phyloP scores from a whole-genome alignment of 2,888 invertebrate species.

The Latrodectus hesperus region DNA sequence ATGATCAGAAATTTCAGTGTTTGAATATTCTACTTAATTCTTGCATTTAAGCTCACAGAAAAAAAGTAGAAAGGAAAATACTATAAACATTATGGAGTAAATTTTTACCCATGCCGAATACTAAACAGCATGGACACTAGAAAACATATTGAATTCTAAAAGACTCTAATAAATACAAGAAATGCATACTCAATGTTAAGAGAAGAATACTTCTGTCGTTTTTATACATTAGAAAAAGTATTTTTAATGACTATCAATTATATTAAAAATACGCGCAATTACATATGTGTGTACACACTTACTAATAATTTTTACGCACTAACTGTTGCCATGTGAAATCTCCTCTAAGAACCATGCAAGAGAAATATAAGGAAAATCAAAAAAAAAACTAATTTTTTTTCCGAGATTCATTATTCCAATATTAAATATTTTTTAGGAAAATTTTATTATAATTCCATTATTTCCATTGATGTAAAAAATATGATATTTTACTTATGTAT shows the following conservation, averaged over 20 bases:
- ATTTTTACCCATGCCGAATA: constrained; percentile 11
- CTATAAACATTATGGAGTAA: too few relatives aligned
- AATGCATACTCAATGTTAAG: background rate
- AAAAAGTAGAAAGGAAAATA: too few relatives aligned
- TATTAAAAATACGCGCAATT: constrained; percentile 28
- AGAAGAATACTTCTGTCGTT: background rate
- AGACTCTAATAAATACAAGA: background rate
- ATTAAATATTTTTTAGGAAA: background rate
- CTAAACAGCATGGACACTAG: constrained; percentile 32
- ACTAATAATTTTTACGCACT: constrained; percentile 19
- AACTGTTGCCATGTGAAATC: constrained; percentile 19
- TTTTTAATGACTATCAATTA: constrained; percentile 1
- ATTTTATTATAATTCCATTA: background rate
- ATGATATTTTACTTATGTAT: too few relatives aligned
- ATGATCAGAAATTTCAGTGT: too few relatives aligned
- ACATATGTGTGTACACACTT: constrained; percentile 33
- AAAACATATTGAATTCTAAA: constrained; percentile 42
- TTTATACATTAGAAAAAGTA: background rate
- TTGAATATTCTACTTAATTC: too few relatives aligned
- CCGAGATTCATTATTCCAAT: too few relatives aligned
- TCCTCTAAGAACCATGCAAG: too few relatives aligned
- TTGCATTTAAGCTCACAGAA: too few relatives aligned
- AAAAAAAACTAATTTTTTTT: too few relatives aligned
- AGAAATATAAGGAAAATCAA: too few relatives aligned
- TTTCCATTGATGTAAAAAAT: too few relatives aligned